These are phyloP conservation scores for Manduca sexta DNA, from an alignment of 1,140 invertebrate genomes.

Conservation along the genomic window DNA sequence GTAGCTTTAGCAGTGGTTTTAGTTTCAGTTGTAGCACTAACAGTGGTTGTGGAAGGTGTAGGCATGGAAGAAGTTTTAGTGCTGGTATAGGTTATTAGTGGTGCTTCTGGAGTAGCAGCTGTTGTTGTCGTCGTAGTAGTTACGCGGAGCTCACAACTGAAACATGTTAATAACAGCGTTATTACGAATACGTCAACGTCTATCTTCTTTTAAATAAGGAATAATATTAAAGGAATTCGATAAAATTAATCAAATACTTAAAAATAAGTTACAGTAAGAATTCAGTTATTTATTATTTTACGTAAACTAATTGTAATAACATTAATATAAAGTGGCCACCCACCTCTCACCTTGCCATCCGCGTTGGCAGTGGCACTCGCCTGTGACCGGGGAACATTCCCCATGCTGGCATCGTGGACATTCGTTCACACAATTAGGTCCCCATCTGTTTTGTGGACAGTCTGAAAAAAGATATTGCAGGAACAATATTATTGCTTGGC, in stretches of 20 bases:
- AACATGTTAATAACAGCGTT: slow-evolving; percentile 24
- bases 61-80: slow-evolving; percentile 20
- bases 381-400: slow-evolving; percentile 45
- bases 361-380: slow-evolving; percentile 53
- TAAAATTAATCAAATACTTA: too few relatives aligned
- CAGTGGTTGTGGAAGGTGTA: slow-evolving; percentile 14
- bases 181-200: neutral
- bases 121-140: slow-evolving; percentile 34
- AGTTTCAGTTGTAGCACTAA: slow-evolving; percentile 6
- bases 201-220: too few relatives aligned
- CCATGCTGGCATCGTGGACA: slow-evolving; percentile 50
- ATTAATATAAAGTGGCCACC: slow-evolving; percentile 31
- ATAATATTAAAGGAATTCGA: too few relatives aligned
- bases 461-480: slow-evolving; percentile 33
- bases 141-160: slow-evolving; percentile 56
- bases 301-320: slow-evolving; percentile 1
- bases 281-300: too few relatives aligned
- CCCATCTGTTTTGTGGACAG: slow-evolving; percentile 66
- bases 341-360: slow-evolving; percentile 72
- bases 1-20: slow-evolving; percentile 8
- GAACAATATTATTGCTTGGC: too few relatives aligned
- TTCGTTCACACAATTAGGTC: slow-evolving; percentile 58
- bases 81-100: slow-evolving; percentile 40
- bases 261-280: too few relatives aligned
- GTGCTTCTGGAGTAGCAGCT: slow-evolving; percentile 39